Evolutionary conservation across 2,113 vertebrate species (phyloP), one percentile per base, ranked within the genome.

Genomic region (Casuarius casuarius): DNA sequence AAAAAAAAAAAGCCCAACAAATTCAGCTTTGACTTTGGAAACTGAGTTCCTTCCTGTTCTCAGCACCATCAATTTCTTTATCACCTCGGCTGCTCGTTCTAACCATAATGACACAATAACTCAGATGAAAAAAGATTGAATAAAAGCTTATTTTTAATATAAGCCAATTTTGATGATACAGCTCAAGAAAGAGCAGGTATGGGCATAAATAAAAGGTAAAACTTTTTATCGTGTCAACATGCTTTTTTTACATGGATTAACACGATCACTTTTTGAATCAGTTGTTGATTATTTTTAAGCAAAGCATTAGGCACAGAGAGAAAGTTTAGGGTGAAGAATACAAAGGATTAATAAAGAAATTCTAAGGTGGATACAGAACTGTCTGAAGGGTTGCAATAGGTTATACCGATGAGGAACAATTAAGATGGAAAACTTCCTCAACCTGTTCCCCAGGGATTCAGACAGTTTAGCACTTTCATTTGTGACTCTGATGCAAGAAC

Each of bases 381-480:
- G 44, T 38, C n/a, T 85, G 70, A 82, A 5, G 0, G 22, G 18
- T 52, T 72, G 48, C 54, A 90, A 79, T 20, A 92, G 35, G 35
- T 76, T 66, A 76, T 16, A 93, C n/a, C 71, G 61, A 40, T 5
- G 4, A 79, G 38, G 62, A 95, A 85, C 42, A 85, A 91, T 72
- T 93, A 72, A 82, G 89, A 82, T 4, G 3, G 48, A 56, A 44
- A 83, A 95, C 88, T 75, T 88, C 81, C 85, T 94, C 56, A 79
- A 94, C 95, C 84, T 78, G 94, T 79, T 94, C 33, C 58, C 92
- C 90, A 66, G 44, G 58, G 82, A 93, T 87, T 95, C 51, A 95
- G 77, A 54, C 31, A 87, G n/a, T 93, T 97, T 75, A 93, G 62
- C 63, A 87, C 70, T 93, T 94, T 74, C 61, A 75, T 91, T 94